Evolutionary conservation across 2,888 invertebrate species (phyloP), one percentile per base, ranked within the genome.

Genomic region (Gastracanthus pulcherrimus): DNA sequence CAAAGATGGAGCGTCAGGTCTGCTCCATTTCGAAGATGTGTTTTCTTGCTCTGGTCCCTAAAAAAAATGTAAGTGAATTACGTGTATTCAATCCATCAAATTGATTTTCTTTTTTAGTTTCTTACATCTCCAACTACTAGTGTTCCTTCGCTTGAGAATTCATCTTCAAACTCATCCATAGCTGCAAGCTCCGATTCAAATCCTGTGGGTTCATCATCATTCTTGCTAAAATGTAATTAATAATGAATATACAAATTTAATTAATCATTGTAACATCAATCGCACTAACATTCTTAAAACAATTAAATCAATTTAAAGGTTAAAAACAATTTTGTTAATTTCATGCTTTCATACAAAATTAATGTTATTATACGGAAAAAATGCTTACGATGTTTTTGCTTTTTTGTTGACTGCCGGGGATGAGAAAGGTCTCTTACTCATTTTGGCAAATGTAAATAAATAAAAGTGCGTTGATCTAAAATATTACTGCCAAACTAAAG

Each of bases 151-250:
- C 92, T 92, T 9, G 23, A 13, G 81, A 92, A 91, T 86, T 94
- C 91, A 70, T 93, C 90, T 77, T 94, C 94, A 69, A 83, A 76
- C 81, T 92, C 91, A n/a, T 92, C 92, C 94, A 96, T 94, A 83
- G 92, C 92, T 67, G 95, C 95, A 84, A 96, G 92, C 87, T 95
- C 95, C 6, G 94, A 94, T 91, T 96, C 96, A 91, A 96, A 96
- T 83, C 92, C 93, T 82, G 92, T 92, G 45, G 93, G 92, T 77
- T 94, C 94, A 38, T 95, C 95, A 62, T 95, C 95, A 48, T 95
- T 93, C 58, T 90, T 85, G 29, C 86, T 86, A 62, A 45, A 60
- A 71, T 16, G 16, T 11, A 38, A 75, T 36, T 34, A 31, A 64
- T 71, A n/a, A 34, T 45, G 5, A 29, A 58, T 38, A 29, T 48